phyloP scores from a whole-genome alignment of 2,797 vertebrate species.

The Tauraco hartlaubi region DNA sequence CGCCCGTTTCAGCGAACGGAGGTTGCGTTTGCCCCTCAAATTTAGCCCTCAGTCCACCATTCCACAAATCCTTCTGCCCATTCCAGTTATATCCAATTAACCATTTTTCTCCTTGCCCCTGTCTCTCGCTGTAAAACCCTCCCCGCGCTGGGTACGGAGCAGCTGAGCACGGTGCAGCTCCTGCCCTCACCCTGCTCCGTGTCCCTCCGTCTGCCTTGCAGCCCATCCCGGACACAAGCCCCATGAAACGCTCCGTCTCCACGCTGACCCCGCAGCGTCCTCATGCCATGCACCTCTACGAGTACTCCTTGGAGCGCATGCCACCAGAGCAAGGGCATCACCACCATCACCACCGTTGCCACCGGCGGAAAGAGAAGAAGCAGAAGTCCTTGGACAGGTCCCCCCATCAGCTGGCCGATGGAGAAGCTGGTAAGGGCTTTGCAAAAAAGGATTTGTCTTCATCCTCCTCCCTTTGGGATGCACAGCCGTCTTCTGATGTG shows the following conservation, averaged over 20 bases:
- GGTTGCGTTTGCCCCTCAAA: not conserved
- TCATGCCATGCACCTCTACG: slow-evolving; percentile 83
- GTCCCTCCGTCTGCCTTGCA: slow-evolving; percentile 49
- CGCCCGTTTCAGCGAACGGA: not conserved
- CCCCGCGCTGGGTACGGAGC: not conserved
- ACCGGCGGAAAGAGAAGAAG: slow-evolving; percentile 89
- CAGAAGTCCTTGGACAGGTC: slow-evolving; percentile 91
- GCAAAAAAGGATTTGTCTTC: not conserved
- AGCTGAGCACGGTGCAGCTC: accelerated
- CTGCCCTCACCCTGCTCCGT: not conserved
- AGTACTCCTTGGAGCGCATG: slow-evolving; percentile 84
- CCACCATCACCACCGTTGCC: slow-evolving; percentile 93
- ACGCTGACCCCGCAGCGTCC: slow-evolving; percentile 86
- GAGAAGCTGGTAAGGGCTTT: slow-evolving; percentile 80
- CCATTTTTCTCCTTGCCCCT: not conserved
- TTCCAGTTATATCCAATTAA: not conserved
- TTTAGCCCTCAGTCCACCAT: not conserved
- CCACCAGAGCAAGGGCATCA: slow-evolving; percentile 84
- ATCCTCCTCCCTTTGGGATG: not conserved
- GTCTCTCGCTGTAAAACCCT: not conserved
- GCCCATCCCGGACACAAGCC: slow-evolving; percentile 89
- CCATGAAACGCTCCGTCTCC: slow-evolving; percentile 93
- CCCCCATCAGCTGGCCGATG: slow-evolving; percentile 76
- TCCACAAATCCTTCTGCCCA: not conserved
- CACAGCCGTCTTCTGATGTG: no score